A percentile compares a stretch with the other conserved stretches of the same genome.
Evolutionary conservation across 30 jellyfish, hydroid and myxozoan species (phyloP).

Genomic region (Clytia hemisphaerica): DNA sequence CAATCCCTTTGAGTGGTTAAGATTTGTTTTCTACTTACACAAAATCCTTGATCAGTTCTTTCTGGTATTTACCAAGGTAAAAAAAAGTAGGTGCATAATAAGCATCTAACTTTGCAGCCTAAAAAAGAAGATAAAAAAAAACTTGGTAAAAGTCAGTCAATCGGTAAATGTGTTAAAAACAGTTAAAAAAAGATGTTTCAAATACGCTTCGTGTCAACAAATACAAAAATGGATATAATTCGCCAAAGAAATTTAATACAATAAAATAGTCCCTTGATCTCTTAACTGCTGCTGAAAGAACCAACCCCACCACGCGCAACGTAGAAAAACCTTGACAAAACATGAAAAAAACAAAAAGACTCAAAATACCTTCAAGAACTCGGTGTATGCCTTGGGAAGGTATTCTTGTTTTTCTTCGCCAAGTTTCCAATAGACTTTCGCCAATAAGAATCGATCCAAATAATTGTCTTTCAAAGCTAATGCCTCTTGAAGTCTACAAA

Average conservation of each 20-base stretch:
- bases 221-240: not conserved
- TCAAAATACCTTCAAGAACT: conserved; percentile 45
- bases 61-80: conserved; percentile 67
- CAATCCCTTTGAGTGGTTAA: not conserved
- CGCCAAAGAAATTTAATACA: not conserved
- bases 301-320: too few relatives aligned
- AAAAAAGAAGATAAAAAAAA: not conserved
- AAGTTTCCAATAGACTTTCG: conserved; percentile 65
- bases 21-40: conserved; percentile 23
- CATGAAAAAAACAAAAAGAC: not conserved
- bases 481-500: conserved; percentile 61
- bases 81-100: conserved; percentile 41
- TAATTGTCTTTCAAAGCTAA: conserved; percentile 26
- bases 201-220: not conserved
- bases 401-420: conserved; percentile 20
- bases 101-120: conserved; percentile 86
- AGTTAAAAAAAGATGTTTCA: not conserved
- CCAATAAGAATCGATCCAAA: conserved; percentile 36
- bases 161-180: too few relatives aligned
- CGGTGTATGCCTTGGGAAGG: conserved; percentile 45
- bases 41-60: conserved; percentile 32
- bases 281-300: too few relatives aligned
- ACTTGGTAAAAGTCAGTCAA: too few relatives aligned
- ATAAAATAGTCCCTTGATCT: too few relatives aligned
- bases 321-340: not conserved